Conservation (phyloP, 2,113 vertebrate genomes). For the Hydrochoerus hydrochaeris region DNA sequence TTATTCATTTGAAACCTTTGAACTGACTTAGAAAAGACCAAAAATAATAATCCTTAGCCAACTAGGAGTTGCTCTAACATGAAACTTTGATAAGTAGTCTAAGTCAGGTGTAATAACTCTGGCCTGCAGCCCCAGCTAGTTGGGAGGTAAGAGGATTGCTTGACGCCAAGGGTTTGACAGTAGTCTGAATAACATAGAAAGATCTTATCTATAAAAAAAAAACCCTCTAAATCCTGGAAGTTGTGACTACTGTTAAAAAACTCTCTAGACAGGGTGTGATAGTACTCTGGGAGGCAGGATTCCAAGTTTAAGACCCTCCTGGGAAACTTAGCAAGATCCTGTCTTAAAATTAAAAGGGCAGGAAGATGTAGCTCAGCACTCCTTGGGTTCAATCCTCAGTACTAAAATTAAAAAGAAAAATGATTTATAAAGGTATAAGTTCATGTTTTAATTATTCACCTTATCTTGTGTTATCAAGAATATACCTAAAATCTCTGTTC, state of each 20-base stretch:
- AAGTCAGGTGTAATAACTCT: background rate
- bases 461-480: background rate
- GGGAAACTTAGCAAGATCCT: background rate
- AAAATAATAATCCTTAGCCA: slow-evolving; percentile 33
- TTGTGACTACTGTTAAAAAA: background rate
- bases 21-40: slow-evolving; percentile 47
- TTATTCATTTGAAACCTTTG: slow-evolving; percentile 44
- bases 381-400: background rate
- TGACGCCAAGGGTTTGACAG: background rate
- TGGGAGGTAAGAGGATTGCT: background rate
- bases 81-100: background rate
- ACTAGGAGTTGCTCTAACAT: slow-evolving; percentile 4
- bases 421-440: background rate
- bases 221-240: background rate
- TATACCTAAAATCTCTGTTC: background rate
- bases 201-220: background rate
- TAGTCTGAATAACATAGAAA: background rate
- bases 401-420: background rate
- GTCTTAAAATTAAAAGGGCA: background rate
- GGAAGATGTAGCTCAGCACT: background rate
- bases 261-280: background rate
- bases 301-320: background rate
- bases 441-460: background rate
- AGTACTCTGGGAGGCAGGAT: background rate
- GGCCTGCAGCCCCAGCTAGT: background rate